Percentiles rank a stretch among this genome's conserved stretches.
These are phyloP conservation scores for Zeus faber DNA, from an alignment of 2,113 vertebrate genomes.

Conservation along the genomic window DNA sequence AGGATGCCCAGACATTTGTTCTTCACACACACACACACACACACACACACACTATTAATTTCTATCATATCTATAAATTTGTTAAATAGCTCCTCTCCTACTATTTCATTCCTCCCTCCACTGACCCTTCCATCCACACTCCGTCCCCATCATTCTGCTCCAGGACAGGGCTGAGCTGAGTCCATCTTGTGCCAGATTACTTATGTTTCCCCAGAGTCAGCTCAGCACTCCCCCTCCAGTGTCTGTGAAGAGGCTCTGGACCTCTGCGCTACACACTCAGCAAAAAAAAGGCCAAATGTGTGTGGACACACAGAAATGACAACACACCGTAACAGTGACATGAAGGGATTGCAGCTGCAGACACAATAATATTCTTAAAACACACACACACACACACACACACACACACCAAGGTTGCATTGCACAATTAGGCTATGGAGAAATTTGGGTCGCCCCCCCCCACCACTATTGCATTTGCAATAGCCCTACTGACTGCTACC, in stretches of 20 bases:
- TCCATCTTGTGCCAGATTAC: conserved; percentile 40
- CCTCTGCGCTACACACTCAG: conserved; percentile 29
- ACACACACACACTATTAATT: too few species aligned
- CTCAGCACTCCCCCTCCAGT: conserved; percentile 56
- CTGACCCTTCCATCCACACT: conserved; percentile 1
- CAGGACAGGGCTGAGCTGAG: conserved; percentile 23
- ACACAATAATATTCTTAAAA: too few species aligned
- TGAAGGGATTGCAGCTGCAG: too few species aligned
- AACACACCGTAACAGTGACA: too few species aligned
- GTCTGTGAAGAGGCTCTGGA: conserved; percentile 29
- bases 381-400: conserved; percentile 12
- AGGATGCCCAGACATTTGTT: too few species aligned
- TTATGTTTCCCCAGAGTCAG: conserved; percentile 42
- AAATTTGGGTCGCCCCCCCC: too few species aligned
- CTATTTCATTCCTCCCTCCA: conserved; percentile 30
- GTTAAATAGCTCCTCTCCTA: conserved; percentile 35
- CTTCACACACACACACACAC: too few species aligned
- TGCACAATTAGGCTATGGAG: too few species aligned
- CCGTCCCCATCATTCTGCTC: conserved; percentile 15
- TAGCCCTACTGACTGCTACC: too few species aligned
- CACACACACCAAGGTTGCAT: not conserved
- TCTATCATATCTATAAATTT: conserved; percentile 34
- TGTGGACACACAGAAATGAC: not conserved
- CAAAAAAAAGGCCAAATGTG: conserved; percentile 44
- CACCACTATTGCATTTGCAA: too few species aligned